Evolutionary conservation across 2,888 invertebrate species (phyloP), one percentile per base, ranked within the genome.

Genomic region (Dendrolimus houi): DNA sequence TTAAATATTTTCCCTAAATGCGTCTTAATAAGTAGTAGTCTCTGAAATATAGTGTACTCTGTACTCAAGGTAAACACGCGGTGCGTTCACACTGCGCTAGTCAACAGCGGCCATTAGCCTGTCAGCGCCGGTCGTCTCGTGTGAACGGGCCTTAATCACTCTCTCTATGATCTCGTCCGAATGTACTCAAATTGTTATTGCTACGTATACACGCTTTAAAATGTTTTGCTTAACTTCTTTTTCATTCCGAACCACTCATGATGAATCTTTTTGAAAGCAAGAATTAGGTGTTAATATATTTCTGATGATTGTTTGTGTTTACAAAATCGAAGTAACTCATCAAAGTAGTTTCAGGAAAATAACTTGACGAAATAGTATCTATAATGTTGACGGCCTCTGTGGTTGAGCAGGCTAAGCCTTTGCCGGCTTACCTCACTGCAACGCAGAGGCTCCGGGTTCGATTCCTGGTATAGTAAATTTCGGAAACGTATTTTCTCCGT

Each of bases 41-140:
- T 64, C 53, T 41, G 58, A 56, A 58, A 63, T 65, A 59, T 58
- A 66, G 58, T 64, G 59, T 59, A 57, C 54, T 59, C 59, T 59
- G 47, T 52, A 42, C 9, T 12, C 13, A 55, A 56, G 29, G 57
- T 59, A 61, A 60, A 59, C 60, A 60, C 47, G 58, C 57, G 58
- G 59, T 60, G 57, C 61, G 59, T 62, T 62, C 64, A 64, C 62
- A 60, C 58, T 14, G 57, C 53, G 55, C 47, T 59, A 61, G 59
- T 64, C 64, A 58, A 53, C 64, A 56, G 54, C 56, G 53, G 55
- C 54, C 62, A 64, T 64, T 62, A 64, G 57, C 60, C 61, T 57
- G 17, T 64, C 64, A 60, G 57, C 64, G 56, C 9, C 59, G 55
- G 29, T 52, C 55, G 52, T 42, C 54, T 40, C 57, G 62, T 61